Evolutionary conservation across 1,140 invertebrate species (phyloP).

Genomic region (Lepidurus packardi): DNA sequence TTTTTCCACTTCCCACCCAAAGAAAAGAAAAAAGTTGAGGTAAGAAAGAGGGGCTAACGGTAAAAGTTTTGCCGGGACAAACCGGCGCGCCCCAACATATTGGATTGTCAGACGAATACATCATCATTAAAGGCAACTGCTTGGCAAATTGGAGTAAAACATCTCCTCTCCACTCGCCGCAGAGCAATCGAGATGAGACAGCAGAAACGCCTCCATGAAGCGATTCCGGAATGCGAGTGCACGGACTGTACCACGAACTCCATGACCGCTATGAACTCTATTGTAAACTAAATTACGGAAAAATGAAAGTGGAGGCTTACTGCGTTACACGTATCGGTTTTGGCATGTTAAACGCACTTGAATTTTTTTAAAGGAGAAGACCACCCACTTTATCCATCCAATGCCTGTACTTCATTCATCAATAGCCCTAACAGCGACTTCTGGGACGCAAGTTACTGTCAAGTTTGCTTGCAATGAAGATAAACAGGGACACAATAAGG

Average conservation of each 20-base stretch:
- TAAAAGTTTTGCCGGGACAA: not conserved
- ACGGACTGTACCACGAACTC: no score
- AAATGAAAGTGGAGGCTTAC: no score
- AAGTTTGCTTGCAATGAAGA: not conserved
- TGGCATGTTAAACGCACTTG: no score
- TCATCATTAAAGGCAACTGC: not conserved
- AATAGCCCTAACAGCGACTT: no score
- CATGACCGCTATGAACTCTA: no score
- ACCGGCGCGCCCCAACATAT: not conserved
- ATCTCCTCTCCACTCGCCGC: not conserved
- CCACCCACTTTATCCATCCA: no score
- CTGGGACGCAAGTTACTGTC: not conserved
- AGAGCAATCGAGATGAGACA: not conserved
- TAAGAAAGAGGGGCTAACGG: not conserved
- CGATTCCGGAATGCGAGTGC: no score
- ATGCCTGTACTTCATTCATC: no score
- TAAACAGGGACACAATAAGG: not conserved
- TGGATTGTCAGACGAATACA: not conserved
- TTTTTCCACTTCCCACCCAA: not conserved
- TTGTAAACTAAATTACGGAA: no score
- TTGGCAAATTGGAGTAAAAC: not conserved
- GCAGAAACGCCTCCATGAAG: no score
- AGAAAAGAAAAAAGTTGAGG: not conserved
- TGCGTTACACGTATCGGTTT: no score
- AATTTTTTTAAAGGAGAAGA: no score